A percentile compares a stretch with the other conserved stretches of the same genome.
Conservation (phyloP, 2,113 vertebrate species). For the Prinia subflava region DNA sequence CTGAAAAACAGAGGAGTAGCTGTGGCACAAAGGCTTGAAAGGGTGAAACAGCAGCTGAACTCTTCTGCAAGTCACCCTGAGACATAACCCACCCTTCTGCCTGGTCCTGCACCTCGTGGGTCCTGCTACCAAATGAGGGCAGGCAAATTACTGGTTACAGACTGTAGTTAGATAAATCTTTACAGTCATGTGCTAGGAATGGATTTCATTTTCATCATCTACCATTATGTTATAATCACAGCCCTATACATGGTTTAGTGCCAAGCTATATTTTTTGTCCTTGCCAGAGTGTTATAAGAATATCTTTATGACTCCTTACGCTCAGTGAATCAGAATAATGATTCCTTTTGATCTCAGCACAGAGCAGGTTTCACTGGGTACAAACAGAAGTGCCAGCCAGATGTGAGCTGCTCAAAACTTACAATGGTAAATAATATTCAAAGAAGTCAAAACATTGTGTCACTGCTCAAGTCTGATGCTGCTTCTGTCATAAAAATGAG, state of each 20-base stretch:
- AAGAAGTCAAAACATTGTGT: slow-evolving; percentile 12
- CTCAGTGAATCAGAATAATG: slow-evolving; percentile 15
- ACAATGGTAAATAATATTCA: slow-evolving; percentile 1
- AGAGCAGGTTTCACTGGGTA: neutral
- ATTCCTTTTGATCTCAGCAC: slow-evolving; percentile 6
- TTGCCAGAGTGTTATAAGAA: neutral
- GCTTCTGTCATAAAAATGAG: neutral
- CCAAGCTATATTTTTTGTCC: neutral
- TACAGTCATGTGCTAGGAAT: neutral
- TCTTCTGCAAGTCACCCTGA: neutral
- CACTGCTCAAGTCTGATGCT: neutral
- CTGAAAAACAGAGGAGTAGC: neutral
- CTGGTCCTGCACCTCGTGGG: neutral
- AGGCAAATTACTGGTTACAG: neutral
- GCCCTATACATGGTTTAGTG: neutral
- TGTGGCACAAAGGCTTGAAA: neutral
- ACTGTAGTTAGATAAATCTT: neutral
- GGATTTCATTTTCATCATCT: neutral
- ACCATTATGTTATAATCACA: neutral
- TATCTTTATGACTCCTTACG: neutral
- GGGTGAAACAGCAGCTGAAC: neutral
- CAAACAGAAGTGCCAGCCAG: neutral
- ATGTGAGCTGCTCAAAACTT: slow-evolving; percentile 31
- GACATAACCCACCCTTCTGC: neutral
- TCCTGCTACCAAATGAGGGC: neutral